These are phyloP conservation scores for Caenorhabditis sp. DNA, from an alignment of 2,888 invertebrate species.

Conservation along the genomic window DNA sequence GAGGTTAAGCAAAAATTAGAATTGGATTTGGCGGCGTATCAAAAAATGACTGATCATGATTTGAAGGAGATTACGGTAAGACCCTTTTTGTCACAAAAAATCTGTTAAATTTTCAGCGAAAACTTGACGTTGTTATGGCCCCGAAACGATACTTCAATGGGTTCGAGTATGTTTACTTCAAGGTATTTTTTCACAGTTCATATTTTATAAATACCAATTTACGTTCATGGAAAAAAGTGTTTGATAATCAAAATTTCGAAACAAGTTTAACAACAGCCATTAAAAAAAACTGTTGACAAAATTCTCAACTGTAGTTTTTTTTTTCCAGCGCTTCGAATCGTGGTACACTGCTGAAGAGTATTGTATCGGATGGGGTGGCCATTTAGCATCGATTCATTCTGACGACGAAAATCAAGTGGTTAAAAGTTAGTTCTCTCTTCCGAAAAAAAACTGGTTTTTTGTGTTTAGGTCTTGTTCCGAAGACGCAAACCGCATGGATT, in stretches of 20 bases:
- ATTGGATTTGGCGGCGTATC: slow-evolving; percentile 21
- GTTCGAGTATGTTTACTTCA: background rate
- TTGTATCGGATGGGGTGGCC: slow-evolving; percentile 53
- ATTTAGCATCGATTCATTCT: slow-evolving; percentile 46
- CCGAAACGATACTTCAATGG: slow-evolving; percentile 10
- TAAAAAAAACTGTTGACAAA: no score
- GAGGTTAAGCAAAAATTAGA: slow-evolving; percentile 20
- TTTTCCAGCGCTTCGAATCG: slow-evolving; percentile 32
- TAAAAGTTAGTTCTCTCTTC: slow-evolving; percentile 6
- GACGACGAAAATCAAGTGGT: slow-evolving; percentile 45
- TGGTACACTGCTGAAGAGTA: slow-evolving; percentile 54
- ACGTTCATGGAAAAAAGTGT: background rate
- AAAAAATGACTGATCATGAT: slow-evolving; percentile 34
- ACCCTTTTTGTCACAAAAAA: background rate
- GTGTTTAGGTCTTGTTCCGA: slow-evolving; percentile 13
- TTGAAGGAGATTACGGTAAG: slow-evolving; percentile 36
- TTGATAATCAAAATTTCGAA: no score
- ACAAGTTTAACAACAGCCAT: no score
- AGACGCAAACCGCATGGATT: slow-evolving; percentile 45
- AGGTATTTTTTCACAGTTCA: no score
- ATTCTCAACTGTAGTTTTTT: no score
- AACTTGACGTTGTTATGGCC: slow-evolving; percentile 21
- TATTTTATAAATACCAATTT: slow-evolving; percentile 9
- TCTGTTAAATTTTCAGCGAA: slow-evolving; percentile 10
- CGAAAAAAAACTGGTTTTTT: background rate